These are phyloP conservation scores for Temnothorax curvispinosus DNA, from an alignment of 1,140 invertebrate genomes.

Conservation along the genomic window DNA sequence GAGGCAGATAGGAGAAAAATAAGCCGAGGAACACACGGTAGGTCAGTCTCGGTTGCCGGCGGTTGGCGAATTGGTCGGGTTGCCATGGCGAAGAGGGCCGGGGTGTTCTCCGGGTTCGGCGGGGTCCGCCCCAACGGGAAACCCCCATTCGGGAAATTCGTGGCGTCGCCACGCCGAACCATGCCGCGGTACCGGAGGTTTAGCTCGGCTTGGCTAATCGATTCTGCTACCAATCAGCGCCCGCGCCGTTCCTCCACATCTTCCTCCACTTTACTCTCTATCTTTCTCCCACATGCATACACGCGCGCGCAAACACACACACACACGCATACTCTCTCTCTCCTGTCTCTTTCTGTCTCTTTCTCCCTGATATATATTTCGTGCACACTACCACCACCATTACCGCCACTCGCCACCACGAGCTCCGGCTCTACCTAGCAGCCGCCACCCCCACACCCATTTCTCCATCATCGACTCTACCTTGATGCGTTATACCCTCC, in stretches of 20 bases:
- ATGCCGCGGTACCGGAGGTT: conserved; percentile 77
- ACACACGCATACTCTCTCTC: background rate
- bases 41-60: conserved; percentile 80
- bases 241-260: conserved; percentile 72
- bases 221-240: conserved; percentile 82
- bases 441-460: conserved; percentile 25
- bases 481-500: conserved; percentile 12
- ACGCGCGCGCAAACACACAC: no score
- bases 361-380: conserved; percentile 3
- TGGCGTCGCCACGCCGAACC: conserved; percentile 81
- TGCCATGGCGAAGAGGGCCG: conserved; percentile 81
- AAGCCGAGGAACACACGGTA: conserved; percentile 71
- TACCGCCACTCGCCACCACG: conserved; percentile 1
- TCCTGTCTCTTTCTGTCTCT: background rate
- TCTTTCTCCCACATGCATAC: background rate
- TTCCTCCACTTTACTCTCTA: conserved; percentile 34
- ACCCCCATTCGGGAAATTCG: conserved; percentile 83
- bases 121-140: conserved; percentile 81
- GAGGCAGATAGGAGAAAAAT: conserved; percentile 60
- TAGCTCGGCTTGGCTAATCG: conserved; percentile 82
- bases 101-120: conserved; percentile 80
- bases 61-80: conserved; percentile 84
- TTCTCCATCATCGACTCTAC: conserved; percentile 26
- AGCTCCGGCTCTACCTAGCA: conserved; percentile 33
- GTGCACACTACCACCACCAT: conserved; percentile 13